A percentile compares a stretch with the other conserved stretches of the same genome.
phyloP scores from a whole-genome alignment of 1,140 invertebrate genomes.

The Drosophila arizonae region DNA sequence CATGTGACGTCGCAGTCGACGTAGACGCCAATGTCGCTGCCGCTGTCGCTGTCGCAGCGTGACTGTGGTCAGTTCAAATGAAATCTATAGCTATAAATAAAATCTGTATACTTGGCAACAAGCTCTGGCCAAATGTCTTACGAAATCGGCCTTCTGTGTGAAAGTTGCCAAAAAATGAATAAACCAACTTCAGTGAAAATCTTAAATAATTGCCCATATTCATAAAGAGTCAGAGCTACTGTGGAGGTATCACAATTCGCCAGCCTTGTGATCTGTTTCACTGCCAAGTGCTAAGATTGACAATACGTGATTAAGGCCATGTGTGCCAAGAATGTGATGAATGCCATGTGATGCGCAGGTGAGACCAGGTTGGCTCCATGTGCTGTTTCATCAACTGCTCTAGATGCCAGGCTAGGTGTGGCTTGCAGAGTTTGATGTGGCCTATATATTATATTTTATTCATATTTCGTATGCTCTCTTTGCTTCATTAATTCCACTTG shows the following conservation, averaged over 20 bases:
- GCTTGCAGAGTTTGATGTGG: not conserved
- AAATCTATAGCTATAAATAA: slow-evolving; percentile 18
- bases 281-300: slow-evolving; percentile 11
- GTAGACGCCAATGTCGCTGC: not conserved
- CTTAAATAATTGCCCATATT: slow-evolving; percentile 23
- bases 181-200: slow-evolving; percentile 4
- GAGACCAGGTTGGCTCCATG: not conserved
- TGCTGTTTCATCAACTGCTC: not conserved
- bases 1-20: slow-evolving; percentile 40
- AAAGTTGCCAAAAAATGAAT: slow-evolving; percentile 25
- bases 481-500: too few relatives aligned
- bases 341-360: slow-evolving; percentile 8
- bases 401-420: not conserved
- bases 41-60: slow-evolving; percentile 31
- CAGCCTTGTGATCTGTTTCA: slow-evolving; percentile 15
- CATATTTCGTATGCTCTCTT: not conserved
- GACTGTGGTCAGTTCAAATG: slow-evolving; percentile 70
- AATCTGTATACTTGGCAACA: slow-evolving; percentile 54
- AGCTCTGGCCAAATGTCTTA: slow-evolving; percentile 22
- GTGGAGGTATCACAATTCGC: not conserved
- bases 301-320: not conserved
- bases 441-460: not conserved
- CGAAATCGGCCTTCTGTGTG: slow-evolving; percentile 24
- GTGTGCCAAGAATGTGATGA: slow-evolving; percentile 4
- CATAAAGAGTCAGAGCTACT: not conserved